A percentile compares a stretch with the other conserved stretches of the same genome.
phyloP scores from a whole-genome alignment of 2,113 vertebrate species.

The Prunella himalayana region DNA sequence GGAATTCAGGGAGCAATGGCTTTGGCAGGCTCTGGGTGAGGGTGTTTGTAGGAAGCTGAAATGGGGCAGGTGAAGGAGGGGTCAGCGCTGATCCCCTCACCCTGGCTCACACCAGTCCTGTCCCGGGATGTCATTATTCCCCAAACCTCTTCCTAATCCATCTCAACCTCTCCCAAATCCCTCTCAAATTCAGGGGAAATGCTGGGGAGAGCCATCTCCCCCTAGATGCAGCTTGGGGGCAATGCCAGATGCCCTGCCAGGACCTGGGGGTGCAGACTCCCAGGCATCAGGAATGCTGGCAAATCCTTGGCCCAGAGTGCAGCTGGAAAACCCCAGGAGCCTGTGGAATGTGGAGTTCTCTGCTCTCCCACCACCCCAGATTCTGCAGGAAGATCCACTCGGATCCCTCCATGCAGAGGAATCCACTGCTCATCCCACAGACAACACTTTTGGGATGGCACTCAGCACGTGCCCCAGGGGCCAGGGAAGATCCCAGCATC shows the following conservation, averaged over 20 bases:
- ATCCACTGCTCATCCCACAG: background rate
- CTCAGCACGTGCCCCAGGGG: rapidly evolving
- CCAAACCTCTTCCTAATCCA: background rate
- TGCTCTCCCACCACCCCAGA: rapidly evolving
- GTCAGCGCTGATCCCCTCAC: rapidly evolving
- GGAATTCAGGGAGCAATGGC: rapidly evolving
- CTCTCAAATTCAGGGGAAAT: background rate
- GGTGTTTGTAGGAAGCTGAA: background rate
- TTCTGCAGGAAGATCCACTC: background rate
- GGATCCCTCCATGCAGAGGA: background rate
- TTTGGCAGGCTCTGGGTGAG: background rate
- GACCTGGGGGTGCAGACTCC: too few relatives aligned
- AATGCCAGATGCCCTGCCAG: background rate
- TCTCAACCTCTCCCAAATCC: background rate
- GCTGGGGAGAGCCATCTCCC: rapidly evolving
- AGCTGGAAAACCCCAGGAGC: background rate
- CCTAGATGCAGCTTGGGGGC: rapidly evolving
- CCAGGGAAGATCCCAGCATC: background rate
- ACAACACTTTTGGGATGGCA: rapidly evolving
- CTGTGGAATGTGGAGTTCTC: background rate
- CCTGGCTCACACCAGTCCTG: background rate
- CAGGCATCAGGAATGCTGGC: rapidly evolving
- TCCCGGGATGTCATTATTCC: background rate
- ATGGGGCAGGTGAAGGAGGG: background rate
- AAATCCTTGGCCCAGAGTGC: rapidly evolving